Conservation (phyloP, 2,888 invertebrate genomes). For the Nymphalis urticae region DNA sequence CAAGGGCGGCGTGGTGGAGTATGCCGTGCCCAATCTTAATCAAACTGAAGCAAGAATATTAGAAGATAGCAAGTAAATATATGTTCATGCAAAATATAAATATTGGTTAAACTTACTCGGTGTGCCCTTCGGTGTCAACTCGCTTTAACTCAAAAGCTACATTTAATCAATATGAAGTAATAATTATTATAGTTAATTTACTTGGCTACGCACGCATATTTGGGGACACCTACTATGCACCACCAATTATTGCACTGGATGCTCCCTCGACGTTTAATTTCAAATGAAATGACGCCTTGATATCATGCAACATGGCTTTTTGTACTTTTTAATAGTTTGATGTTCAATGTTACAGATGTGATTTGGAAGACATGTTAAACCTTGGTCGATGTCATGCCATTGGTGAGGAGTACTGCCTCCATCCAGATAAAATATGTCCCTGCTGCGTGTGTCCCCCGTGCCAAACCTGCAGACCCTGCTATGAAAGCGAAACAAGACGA, state of each 20-base stretch:
- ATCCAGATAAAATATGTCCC: conserved; percentile 48
- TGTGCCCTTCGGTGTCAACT: too few species aligned
- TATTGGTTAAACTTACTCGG: too few species aligned
- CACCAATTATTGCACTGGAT: too few species aligned
- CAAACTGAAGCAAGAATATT: conserved; percentile 54
- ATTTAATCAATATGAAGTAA: too few species aligned
- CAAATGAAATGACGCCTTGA: too few species aligned
- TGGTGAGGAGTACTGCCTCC: conserved; percentile 66
- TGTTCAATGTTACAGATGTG: conserved; percentile 50
- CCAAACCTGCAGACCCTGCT: conserved; percentile 39
- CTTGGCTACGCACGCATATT: too few species aligned
- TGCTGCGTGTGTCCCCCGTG: conserved; percentile 38
- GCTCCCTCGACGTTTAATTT: too few species aligned
- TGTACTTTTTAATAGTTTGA: neutral
- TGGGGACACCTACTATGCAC: too few species aligned
- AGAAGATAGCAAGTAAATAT: conserved; percentile 58
- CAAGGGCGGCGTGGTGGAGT: conserved; percentile 57
- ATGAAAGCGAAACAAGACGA: neutral
- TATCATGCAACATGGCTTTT: too few species aligned
- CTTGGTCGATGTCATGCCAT: conserved; percentile 66
- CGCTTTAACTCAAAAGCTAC: neutral
- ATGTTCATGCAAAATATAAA: neutral
- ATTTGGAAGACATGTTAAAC: conserved; percentile 66
- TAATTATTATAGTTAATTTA: too few species aligned
- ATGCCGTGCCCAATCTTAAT: conserved; percentile 60